These are phyloP conservation scores for Bombus confusus DNA, from an alignment of 1,140 invertebrate genomes.

Conservation along the genomic window DNA sequence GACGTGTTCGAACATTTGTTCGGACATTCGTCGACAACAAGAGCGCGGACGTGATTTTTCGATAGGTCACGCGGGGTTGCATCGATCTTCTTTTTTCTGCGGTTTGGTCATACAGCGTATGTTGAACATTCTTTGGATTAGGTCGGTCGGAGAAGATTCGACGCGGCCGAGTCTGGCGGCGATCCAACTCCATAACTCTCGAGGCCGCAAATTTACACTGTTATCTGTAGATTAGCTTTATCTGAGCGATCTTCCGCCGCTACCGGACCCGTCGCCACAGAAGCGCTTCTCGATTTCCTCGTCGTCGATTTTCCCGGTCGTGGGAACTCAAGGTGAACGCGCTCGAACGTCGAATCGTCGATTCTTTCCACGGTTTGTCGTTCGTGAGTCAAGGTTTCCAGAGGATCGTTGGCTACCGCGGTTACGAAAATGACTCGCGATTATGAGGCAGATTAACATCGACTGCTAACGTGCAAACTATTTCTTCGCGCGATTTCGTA, in stretches of 20 bases:
- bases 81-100: not conserved
- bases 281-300: conserved; percentile 1
- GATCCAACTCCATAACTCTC: conserved; percentile 38
- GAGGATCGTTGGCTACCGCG: not conserved
- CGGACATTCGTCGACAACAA: no score
- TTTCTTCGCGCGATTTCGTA: not conserved
- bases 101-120: not conserved
- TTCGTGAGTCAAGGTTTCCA: not conserved
- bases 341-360: not conserved
- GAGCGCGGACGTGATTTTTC: conserved; percentile 11
- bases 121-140: not conserved
- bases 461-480: not conserved
- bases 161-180: not conserved
- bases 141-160: not conserved
- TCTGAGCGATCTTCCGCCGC: conserved; percentile 32
- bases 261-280: not conserved
- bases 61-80: not conserved
- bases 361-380: not conserved
- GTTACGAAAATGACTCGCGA: conserved; percentile 2
- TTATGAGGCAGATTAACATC: not conserved
- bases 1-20: conserved; percentile 20
- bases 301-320: not conserved
- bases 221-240: conserved; percentile 49
- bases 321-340: not conserved
- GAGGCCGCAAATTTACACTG: conserved; percentile 38